Percentiles rank a stretch among this genome's conserved stretches.
These are phyloP conservation scores for Aleiodes alternator DNA, from an alignment of 2,888 invertebrate species.

Conservation along the genomic window DNA sequence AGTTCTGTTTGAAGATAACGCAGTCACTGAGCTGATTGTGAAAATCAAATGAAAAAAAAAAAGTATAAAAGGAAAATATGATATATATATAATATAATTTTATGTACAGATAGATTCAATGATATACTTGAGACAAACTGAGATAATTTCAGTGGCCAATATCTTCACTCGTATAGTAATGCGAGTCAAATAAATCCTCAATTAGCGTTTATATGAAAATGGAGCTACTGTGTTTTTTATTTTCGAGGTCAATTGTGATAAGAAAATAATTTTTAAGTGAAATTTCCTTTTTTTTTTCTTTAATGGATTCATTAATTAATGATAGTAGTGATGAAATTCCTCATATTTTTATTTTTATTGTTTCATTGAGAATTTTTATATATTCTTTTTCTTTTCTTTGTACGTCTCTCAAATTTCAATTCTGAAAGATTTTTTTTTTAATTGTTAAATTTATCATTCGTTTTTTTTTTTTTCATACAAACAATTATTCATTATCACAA, in stretches of 20 bases:
- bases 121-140: slow-evolving; percentile 44
- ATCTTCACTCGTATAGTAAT: slow-evolving; percentile 37
- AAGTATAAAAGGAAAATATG: slow-evolving; percentile 30
- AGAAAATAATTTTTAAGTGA: slow-evolving; percentile 33
- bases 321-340: background rate
- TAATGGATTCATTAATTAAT: slow-evolving; percentile 10
- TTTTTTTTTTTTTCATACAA: background rate
- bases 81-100: no score
- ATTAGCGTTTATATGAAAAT: slow-evolving; percentile 51
- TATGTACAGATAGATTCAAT: slow-evolving; percentile 32
- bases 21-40: background rate
- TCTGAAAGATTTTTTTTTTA: no score
- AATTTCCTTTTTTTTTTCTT: slow-evolving; percentile 10
- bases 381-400: background rate
- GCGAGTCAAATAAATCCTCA: slow-evolving; percentile 46
- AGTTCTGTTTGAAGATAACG: slow-evolving; percentile 38
- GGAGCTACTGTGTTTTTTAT: slow-evolving; percentile 1
- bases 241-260: slow-evolving; percentile 41
- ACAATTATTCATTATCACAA: slow-evolving; percentile 28
- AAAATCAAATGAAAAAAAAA: slow-evolving; percentile 25
- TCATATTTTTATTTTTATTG: background rate
- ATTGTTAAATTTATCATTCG: no score
- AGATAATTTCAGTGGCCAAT: slow-evolving; percentile 52
- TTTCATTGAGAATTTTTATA: background rate
- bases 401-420: no score